Conservation (phyloP, 2,797 vertebrate species). For the Botia almorhae region DNA sequence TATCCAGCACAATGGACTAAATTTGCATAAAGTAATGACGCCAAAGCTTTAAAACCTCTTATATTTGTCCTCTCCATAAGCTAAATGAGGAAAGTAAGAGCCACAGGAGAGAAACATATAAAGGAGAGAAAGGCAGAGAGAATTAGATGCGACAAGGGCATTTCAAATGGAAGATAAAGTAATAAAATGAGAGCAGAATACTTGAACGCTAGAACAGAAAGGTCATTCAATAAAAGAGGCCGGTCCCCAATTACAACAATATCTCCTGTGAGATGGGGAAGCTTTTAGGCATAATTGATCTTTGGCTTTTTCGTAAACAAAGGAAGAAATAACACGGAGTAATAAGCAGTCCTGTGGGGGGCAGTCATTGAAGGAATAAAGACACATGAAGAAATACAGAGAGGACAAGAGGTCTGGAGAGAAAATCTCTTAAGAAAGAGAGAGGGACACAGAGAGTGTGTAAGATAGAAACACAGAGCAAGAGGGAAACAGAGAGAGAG, state of each 20-base stretch:
- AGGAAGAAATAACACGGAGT: constrained; percentile 32
- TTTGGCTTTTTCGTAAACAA: constrained; percentile 49
- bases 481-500: background rate
- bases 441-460: constrained; percentile 1
- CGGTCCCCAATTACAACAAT: constrained; percentile 37
- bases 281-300: constrained; percentile 50
- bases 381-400: constrained; percentile 12
- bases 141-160: constrained; percentile 11
- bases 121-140: constrained; percentile 17
- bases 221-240: constrained; percentile 32
- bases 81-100: constrained; percentile 28
- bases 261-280: constrained; percentile 38
- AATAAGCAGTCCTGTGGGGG: constrained; percentile 42
- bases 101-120: constrained; percentile 7
- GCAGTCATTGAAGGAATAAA: constrained; percentile 31
- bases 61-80: constrained; percentile 25
- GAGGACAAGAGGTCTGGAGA: constrained; percentile 14
- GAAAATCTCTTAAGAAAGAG: constrained; percentile 6
- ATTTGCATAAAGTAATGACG: constrained; percentile 27
- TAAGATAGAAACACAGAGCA: background rate
- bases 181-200: constrained; percentile 3
- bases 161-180: constrained; percentile 3
- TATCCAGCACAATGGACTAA: constrained; percentile 16
- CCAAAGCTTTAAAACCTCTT: constrained; percentile 23
- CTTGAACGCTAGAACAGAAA: constrained; percentile 32